A percentile compares a stretch with the other conserved stretches of the same genome.
These are phyloP conservation scores for Pao palembangensis DNA, from an alignment of 2,113 vertebrate species.

Conservation along the genomic window DNA sequence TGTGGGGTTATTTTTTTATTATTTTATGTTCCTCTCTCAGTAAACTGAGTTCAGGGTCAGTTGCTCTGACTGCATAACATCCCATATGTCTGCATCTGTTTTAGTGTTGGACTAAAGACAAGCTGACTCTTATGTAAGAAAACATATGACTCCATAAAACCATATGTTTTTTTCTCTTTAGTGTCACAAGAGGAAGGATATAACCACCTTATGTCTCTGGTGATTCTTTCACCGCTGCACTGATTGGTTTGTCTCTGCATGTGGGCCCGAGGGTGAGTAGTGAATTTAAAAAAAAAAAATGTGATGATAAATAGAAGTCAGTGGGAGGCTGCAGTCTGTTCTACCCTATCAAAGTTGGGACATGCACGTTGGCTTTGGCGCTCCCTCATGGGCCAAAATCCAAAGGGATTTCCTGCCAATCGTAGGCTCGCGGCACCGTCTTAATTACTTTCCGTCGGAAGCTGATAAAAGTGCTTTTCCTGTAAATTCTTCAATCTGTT, in stretches of 20 bases:
- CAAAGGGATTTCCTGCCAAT: slow-evolving; percentile 46
- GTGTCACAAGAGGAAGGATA: neutral
- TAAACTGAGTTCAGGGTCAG: slow-evolving; percentile 22
- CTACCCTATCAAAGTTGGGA: slow-evolving; percentile 22
- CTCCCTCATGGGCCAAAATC: slow-evolving; percentile 42
- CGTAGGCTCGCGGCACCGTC: slow-evolving; percentile 9
- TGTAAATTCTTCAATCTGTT: slow-evolving; percentile 20
- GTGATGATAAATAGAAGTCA: slow-evolving; percentile 23
- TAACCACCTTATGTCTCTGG: neutral
- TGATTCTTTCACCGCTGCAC: neutral
- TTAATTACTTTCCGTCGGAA: slow-evolving; percentile 48
- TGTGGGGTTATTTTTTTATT: neutral
- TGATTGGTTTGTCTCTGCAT: too few species aligned
- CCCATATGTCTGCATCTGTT: slow-evolving; percentile 41
- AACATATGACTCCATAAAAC: slow-evolving; percentile 33
- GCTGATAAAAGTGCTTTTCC: slow-evolving; percentile 35
- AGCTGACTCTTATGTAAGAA: slow-evolving; percentile 37
- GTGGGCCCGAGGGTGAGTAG: too few species aligned
- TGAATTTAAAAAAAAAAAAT: neutral
- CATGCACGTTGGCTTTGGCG: slow-evolving; percentile 10
- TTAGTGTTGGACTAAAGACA: slow-evolving; percentile 21
- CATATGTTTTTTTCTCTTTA: neutral
- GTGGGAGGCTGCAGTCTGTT: slow-evolving; percentile 26
- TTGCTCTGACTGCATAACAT: slow-evolving; percentile 18
- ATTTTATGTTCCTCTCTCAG: slow-evolving; percentile 1